Base-by-base conservation (phyloP, 1,140 invertebrate genomes). In the Zaprionus tsacasi region DNA sequence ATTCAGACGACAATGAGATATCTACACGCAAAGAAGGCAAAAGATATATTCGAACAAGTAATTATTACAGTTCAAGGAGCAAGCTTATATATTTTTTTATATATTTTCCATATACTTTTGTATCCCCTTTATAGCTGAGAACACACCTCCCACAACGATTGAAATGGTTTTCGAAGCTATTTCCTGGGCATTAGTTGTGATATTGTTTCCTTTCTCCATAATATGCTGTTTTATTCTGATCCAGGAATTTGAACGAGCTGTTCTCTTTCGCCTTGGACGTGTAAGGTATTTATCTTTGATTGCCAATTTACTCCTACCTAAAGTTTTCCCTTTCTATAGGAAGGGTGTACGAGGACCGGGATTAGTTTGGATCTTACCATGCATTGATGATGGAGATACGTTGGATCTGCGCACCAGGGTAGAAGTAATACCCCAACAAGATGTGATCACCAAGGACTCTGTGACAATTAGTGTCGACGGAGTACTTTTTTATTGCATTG, bases 211-310 rank as follows among this genome's bases (percentile, higher is more conserved):
- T 2, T 95, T 98, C 82, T 97, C 96, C 7, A 91, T 97, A 21
- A 97, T 96, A 90, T 94, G 96, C 91, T 96, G 96, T 81, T 96
- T 97, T 80, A 96, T 96, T 93, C 40, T 66, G 0, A 71, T 91
- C 1, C 17, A 54, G 2, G 97, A 98, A 90, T 97, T 97, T 78
- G 96, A 97, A 86, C 93, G 97, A 72, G 96, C 96, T 1, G 96
- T 98, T 5, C 97, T 98, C 91, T 98, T 98, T 86, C 95, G 97
- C 35, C 92, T 98, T 13, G 97, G 97, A 7, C 94, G 97, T 59
- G 91, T 98, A 11, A 93, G 96, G 45, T 96, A 70, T 12, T 15
- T 25, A 52, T 17, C 2, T 17, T 4, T n/a, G 21, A 21, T 21
- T 21, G 21, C 21, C 1, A 21, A 21, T 21, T 21, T 21, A 21